These are phyloP conservation scores for Leptinotarsa haldemani DNA, from an alignment of 2,888 invertebrate species.

Conservation along the genomic window DNA sequence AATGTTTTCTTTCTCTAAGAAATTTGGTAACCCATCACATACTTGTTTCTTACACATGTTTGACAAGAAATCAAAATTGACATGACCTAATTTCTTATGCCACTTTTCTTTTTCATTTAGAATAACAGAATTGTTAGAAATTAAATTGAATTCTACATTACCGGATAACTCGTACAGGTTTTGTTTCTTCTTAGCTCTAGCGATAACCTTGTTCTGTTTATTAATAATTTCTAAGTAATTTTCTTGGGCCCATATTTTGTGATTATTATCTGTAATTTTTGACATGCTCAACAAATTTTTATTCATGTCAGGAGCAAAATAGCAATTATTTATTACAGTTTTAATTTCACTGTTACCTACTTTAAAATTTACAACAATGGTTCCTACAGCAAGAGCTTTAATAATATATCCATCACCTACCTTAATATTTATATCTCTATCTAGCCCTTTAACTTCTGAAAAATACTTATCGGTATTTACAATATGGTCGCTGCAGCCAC, in stretches of 20 bases:
- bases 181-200: constrained; percentile 10
- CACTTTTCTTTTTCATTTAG: constrained; percentile 22
- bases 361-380: constrained; percentile 19
- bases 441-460: constrained; percentile 22
- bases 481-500: constrained; percentile 24
- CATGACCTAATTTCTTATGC: constrained; percentile 22
- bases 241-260: constrained; percentile 24
- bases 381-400: constrained; percentile 25
- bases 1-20: neutral
- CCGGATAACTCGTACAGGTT: constrained; percentile 4
- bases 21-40: constrained; percentile 10
- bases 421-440: constrained; percentile 21
- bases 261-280: constrained; percentile 24
- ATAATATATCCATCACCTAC: constrained; percentile 10
- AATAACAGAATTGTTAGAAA: constrained; percentile 3
- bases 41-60: constrained; percentile 12
- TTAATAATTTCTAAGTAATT: constrained; percentile 25
- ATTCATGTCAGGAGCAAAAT: constrained; percentile 25
- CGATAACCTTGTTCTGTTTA: constrained; percentile 1
- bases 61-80: constrained; percentile 20
- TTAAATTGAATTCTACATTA: constrained; percentile 1
- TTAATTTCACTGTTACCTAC: constrained; percentile 12
- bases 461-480: constrained; percentile 23
- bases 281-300: constrained; percentile 28
- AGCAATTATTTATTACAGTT: constrained; percentile 22